These are phyloP conservation scores for Sepioteuthis lessoniana DNA, from an alignment of 2,888 invertebrate genomes.

Conservation along the genomic window DNA sequence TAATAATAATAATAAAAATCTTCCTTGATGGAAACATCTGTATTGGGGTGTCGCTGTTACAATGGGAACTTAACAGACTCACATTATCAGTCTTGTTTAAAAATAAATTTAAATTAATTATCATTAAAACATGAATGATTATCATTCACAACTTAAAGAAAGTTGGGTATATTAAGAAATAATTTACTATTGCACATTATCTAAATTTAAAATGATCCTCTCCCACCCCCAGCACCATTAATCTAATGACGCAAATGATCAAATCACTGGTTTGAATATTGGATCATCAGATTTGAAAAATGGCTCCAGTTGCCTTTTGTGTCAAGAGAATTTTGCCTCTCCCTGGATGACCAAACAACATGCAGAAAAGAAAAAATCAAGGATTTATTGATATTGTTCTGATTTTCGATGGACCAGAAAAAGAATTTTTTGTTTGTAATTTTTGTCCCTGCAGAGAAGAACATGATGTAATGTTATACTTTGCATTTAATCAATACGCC, in stretches of 20 bases:
- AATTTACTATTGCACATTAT: background rate
- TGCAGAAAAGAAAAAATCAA: background rate
- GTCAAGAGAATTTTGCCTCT: background rate
- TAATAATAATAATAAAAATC: too few species aligned
- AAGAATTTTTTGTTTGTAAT: background rate
- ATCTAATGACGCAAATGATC: background rate
- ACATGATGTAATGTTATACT: background rate
- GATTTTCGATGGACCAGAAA: conserved; percentile 33
- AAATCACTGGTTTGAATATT: conserved; percentile 12
- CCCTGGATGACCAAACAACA: too few species aligned
- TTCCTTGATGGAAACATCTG: too few species aligned
- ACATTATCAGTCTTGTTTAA: too few species aligned
- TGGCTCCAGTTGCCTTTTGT: background rate
- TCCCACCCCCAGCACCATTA: background rate
- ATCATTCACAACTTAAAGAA: background rate
- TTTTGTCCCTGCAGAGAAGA: background rate
- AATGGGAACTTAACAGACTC: too few species aligned
- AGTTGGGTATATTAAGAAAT: background rate
- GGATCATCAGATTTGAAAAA: conserved; percentile 10
- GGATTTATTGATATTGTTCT: background rate
- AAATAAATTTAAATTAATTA: too few species aligned
- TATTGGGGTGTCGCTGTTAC: too few species aligned
- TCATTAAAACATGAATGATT: too few species aligned
- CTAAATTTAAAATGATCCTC: background rate
- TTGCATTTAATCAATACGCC: background rate